These are phyloP conservation scores for Melanargia galathea DNA, from an alignment of 2,888 invertebrate species.

Conservation along the genomic window DNA sequence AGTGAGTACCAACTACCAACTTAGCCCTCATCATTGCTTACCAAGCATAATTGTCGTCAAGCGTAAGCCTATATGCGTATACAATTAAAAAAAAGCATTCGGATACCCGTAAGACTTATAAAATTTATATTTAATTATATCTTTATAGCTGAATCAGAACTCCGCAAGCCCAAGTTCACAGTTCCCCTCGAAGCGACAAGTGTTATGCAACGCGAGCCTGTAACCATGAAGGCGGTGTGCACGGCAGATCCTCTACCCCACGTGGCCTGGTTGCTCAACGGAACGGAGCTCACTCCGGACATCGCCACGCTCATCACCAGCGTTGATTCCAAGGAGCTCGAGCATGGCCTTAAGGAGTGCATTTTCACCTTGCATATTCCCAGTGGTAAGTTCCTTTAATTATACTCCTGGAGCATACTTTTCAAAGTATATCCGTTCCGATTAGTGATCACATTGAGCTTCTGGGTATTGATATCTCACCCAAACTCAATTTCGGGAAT, in stretches of 20 bases:
- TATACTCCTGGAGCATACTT: too few species aligned
- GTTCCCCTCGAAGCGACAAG: constrained; percentile 85
- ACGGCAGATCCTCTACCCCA: constrained; percentile 95
- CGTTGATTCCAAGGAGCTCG: constrained; percentile 71
- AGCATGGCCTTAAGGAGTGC: constrained; percentile 89
- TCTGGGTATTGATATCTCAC: too few species aligned
- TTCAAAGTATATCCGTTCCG: too few species aligned
- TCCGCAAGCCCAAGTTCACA: constrained; percentile 89
- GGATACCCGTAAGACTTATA: too few species aligned
- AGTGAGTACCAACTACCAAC: too few species aligned
- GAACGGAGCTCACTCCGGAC: constrained; percentile 84
- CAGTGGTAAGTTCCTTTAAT: constrained; percentile 72
- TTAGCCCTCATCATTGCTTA: too few species aligned
- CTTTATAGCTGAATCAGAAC: constrained; percentile 86
- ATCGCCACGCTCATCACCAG: constrained; percentile 83
- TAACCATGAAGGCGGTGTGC: constrained; percentile 87
- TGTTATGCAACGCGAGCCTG: constrained; percentile 86
- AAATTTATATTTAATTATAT: constrained; percentile 22
- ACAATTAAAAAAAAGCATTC: too few species aligned
- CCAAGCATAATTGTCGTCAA: too few species aligned
- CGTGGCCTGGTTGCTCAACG: constrained; percentile 91
- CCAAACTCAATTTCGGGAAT: too few species aligned
- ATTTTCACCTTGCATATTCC: constrained; percentile 90
- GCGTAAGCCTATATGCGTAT: too few species aligned
- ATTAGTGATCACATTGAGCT: too few species aligned